Conservation (phyloP, 2,888 invertebrate species). For the Drosophila peninsularis region DNA sequence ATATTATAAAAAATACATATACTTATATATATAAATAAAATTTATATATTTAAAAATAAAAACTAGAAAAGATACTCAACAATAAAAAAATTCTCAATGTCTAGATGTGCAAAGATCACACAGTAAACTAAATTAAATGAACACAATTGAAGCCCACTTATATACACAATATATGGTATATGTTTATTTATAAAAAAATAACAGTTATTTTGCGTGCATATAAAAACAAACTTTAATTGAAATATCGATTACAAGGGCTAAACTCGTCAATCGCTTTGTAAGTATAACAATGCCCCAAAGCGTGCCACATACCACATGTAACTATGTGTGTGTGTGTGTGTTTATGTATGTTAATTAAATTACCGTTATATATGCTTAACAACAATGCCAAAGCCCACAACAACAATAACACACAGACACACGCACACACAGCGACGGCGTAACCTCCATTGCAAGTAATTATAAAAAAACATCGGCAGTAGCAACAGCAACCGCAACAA, state of each 20-base stretch:
- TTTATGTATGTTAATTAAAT: conserved; percentile 76
- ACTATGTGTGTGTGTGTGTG: conserved; percentile 44
- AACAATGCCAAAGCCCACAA: conserved; percentile 43
- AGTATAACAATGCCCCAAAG: conserved; percentile 54
- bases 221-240: conserved; percentile 23
- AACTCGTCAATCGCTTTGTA: conserved; percentile 49
- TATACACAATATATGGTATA: neutral
- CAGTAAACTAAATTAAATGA: neutral
- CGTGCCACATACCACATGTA: conserved; percentile 22
- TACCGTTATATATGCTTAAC: conserved; percentile 73
- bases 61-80: neutral
- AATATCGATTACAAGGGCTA: conserved; percentile 55
- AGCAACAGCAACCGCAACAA: conserved; percentile 22
- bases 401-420: conserved; percentile 34
- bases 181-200: neutral
- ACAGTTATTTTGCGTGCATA: neutral
- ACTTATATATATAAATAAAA: neutral
- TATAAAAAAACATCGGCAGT: conserved; percentile 67
- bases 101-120: neutral
- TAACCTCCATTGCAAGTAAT: conserved; percentile 68
- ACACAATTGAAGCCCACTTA: neutral
- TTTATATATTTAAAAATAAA: neutral
- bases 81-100: neutral
- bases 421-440: conserved; percentile 31
- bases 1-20: neutral